These are phyloP conservation scores for Monoplex corrugatus DNA, from an alignment of 2,888 invertebrate species.

Conservation along the genomic window DNA sequence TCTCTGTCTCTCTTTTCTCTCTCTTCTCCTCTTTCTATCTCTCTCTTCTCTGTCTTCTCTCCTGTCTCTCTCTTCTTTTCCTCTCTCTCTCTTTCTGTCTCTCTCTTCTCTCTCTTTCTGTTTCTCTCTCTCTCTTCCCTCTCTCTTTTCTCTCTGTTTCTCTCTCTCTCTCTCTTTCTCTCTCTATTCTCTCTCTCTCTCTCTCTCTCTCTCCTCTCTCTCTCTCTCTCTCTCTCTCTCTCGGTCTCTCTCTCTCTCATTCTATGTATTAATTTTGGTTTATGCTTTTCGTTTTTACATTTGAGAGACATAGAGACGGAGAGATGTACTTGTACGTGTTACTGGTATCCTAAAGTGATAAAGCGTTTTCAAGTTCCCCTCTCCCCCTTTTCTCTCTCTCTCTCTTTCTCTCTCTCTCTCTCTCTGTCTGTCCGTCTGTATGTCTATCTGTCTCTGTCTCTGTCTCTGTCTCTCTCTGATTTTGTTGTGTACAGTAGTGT, in stretches of 20 bases:
- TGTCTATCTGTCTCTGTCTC: too few species aligned
- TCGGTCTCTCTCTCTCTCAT: background rate
- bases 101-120: background rate
- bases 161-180: background rate
- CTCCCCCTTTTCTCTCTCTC: background rate
- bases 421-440: too few species aligned
- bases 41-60: background rate
- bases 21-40: background rate
- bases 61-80: background rate
- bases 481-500: background rate
- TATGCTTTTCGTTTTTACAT: too few species aligned
- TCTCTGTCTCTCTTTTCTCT: background rate
- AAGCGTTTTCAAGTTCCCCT: too few species aligned
- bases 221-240: background rate
- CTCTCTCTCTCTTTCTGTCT: too few species aligned
- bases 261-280: too few species aligned
- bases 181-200: background rate
- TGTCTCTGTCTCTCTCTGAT: background rate
- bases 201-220: background rate
- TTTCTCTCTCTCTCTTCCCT: background rate
- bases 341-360: background rate
- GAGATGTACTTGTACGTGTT: too few species aligned
- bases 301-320: too few species aligned
- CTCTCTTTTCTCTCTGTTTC: background rate
- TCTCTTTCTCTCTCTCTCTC: slow-evolving; percentile 2